Conservation (phyloP, 1,140 invertebrate species). For the Galleria mellonella region DNA sequence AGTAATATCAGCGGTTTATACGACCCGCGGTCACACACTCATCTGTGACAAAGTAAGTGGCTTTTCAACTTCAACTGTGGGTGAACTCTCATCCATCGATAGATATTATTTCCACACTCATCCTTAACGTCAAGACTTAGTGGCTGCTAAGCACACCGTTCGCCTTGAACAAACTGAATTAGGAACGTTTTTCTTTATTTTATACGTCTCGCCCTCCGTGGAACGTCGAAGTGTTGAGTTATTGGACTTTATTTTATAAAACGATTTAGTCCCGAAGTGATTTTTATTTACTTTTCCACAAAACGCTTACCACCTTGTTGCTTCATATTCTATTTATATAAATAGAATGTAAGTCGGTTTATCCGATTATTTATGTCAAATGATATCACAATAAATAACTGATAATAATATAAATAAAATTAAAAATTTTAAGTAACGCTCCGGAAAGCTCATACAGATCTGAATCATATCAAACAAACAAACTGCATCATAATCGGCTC, state of each 20-base stretch:
- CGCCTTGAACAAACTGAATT: constrained; percentile 49
- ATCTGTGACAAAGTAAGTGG: constrained; percentile 16
- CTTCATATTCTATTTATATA: constrained; percentile 32
- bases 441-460: no score
- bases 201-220: constrained; percentile 42
- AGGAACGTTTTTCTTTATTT: constrained; percentile 54
- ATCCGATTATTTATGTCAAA: not conserved
- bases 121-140: constrained; percentile 26
- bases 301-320: constrained; percentile 27
- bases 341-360: constrained; percentile 27
- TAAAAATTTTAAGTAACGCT: no score
- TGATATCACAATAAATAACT: not conserved
- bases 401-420: no score
- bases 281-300: constrained; percentile 52
- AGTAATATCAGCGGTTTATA: constrained; percentile 3
- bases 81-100: constrained; percentile 26
- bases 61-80: constrained; percentile 15
- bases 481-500: no score
- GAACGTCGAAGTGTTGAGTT: constrained; percentile 53
- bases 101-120: constrained; percentile 43
- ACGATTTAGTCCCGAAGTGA: constrained; percentile 42
- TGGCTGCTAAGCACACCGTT: constrained; percentile 24
- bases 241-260: constrained; percentile 62
- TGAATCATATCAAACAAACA: no score
- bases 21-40: constrained; percentile 9